phyloP scores from a whole-genome alignment of 2,113 vertebrate genomes.

The Ancistrus triradiatus region DNA sequence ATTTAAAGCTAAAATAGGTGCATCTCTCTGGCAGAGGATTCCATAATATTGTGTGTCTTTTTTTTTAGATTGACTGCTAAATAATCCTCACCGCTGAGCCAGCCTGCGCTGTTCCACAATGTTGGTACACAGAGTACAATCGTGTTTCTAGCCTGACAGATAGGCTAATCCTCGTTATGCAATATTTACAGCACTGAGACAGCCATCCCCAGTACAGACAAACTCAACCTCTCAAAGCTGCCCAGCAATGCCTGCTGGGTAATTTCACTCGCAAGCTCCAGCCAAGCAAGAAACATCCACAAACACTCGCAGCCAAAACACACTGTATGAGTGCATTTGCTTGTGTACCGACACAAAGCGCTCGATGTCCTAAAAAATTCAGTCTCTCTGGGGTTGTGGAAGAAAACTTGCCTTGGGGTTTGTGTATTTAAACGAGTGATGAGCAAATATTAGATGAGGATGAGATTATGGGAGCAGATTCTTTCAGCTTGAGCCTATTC shows the following conservation, averaged over 20 bases:
- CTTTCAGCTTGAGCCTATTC: too few relatives aligned
- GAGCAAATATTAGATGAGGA: too few relatives aligned
- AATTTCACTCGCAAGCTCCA: constrained; percentile 43
- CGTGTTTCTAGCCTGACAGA: constrained; percentile 51
- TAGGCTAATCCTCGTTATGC: constrained; percentile 53
- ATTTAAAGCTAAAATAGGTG: too few relatives aligned
- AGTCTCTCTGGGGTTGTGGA: not conserved
- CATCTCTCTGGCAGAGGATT: too few relatives aligned
- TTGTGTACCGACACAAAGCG: constrained; percentile 21
- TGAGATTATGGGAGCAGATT: too few relatives aligned
- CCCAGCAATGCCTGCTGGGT: constrained; percentile 30
- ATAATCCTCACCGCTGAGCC: constrained; percentile 41
- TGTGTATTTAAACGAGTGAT: too few relatives aligned
- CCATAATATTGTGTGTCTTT: not conserved
- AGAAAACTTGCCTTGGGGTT: too few relatives aligned
- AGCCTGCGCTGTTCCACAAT: constrained; percentile 38
- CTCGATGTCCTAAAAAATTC: not conserved
- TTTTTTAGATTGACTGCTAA: constrained; percentile 23
- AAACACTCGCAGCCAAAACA: constrained; percentile 42
- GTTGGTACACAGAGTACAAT: constrained; percentile 49
- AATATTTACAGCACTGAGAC: constrained; percentile 50
- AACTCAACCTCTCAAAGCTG: constrained; percentile 7
- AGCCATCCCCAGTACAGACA: constrained; percentile 21
- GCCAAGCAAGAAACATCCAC: constrained; percentile 41
- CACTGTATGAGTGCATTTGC: constrained; percentile 13